Evolutionary conservation across 2,113 vertebrate species (phyloP), one percentile per base, ranked within the genome.

Genomic region (Podocnemis expansa): DNA sequence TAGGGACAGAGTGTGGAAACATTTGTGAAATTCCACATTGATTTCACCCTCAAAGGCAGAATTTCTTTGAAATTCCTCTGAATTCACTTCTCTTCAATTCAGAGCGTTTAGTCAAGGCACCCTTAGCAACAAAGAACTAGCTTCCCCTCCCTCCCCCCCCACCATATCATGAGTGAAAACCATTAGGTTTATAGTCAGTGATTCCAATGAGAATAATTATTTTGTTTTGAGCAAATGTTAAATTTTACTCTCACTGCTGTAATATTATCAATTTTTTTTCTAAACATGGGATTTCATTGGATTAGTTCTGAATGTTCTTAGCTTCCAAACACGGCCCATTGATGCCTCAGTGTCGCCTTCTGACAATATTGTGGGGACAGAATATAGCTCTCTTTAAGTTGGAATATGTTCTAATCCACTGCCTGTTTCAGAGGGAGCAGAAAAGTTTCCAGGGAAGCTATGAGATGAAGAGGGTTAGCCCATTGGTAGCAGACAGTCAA

Each of bases 51-150:
- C 58, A 60, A 60, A 31, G 58, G 58, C 29, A 60, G 58, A 60
- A 60, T 60, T 60, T 12, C 58, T 90, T 91, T 96, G 85, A 70
- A 91, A 45, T 34, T 76, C 63, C 87, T 49, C 38, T 54, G 54
- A 29, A 4, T n/a, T 11, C 4, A 56, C 7, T 89, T 8, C 41
- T 82, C 75, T 55, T 80, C 82, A 19, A 29, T 60, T 17, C 79
- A 76, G 88, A 11, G 41, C 52, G 78, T 51, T 88, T 73, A 84
- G 73, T 1, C 3, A 60, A 4, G 2, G 25, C 63, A 89, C 43
- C 76, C 80, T 51, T 43, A 80, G 75, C 84, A 76, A 84, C 29
- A 79, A 45, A 38, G 31, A 73, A 82, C 2, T 19, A 82, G 55
- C 47, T 75, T 67, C 34, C 12, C 3, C 41, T 8, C 25, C 4